Base-by-base conservation (phyloP, 2,888 invertebrate species). In the Lamellibrachia columna region DNA sequence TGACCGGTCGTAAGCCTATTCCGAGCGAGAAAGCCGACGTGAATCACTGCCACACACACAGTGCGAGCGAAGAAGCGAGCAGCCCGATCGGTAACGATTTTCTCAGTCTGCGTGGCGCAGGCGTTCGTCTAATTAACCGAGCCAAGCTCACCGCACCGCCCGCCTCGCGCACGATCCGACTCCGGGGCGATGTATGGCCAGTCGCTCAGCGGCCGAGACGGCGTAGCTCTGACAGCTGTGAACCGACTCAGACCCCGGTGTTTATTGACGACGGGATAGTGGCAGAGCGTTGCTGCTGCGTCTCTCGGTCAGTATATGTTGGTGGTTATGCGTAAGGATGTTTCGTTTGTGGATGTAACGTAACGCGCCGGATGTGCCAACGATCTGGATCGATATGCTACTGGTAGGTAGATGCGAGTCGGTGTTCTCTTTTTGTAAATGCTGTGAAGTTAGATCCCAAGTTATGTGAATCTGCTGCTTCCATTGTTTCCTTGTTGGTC, bases 121-220 rank as follows among this genome's bases (percentile, higher is more conserved):
- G 75, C 75, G 75, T 75, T 15, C 75, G 75, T 75, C 75, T 75
- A 75, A 75, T 75, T 75, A 75, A 75, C 15, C 75, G 75, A 75
- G 75, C 75, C 15, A n/a, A 15, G 15, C 22, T n/a, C 15, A 22
- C 6, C 75, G 22, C 75, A 75, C 75, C 22, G 75, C 75, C 75
- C 11, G 75, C 75, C 15, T 22, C 75, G n/a, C 15, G 15, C 55
- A 7, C 9, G 9, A 40, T 40, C 55, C 9, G 55, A 55, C 55
- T 9, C 55, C 9, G 55, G 9, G 55, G 55, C 55, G 55, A 9
- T 55, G 15, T 22, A 22, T n/a, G 75, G 75, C 75, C 75, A 75
- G n/a, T 75, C 75, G 75, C 75, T 75, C 75, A 75, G 75, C 75
- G 75, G 60, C 60, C 60, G 9, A 15, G 60, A 9, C 15, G 60